Conservation (phyloP, 2,113 vertebrate genomes). For the Ptilonorhynchus violaceus region DNA sequence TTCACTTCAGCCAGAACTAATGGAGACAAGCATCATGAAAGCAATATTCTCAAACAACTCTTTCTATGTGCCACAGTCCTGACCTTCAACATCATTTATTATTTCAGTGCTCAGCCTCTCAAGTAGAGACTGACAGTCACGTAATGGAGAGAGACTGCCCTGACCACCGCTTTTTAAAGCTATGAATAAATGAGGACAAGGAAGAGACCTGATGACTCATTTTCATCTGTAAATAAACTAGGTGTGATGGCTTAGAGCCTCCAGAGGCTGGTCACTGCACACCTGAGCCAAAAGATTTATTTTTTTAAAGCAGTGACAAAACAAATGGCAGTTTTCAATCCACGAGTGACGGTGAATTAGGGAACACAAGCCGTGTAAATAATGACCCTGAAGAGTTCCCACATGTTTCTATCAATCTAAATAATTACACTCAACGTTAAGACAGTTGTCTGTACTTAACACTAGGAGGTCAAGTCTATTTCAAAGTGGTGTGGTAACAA, state of each 20-base stretch:
- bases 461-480: not conserved
- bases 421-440: not conserved
- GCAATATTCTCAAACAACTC: not conserved
- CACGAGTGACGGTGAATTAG: not conserved
- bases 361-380: not conserved
- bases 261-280: not conserved
- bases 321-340: not conserved
- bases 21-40: not conserved
- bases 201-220: not conserved
- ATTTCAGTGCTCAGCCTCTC: not conserved
- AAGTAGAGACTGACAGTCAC: not conserved
- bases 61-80: not conserved
- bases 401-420: not conserved
- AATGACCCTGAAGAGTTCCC: not conserved
- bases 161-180: not conserved
- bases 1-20: not conserved
- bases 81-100: conserved; percentile 30
- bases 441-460: not conserved
- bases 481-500: not conserved
- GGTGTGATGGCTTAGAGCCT: conserved; percentile 1
- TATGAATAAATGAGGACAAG: conserved; percentile 17
- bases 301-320: not conserved
- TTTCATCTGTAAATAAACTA: conserved; percentile 32
- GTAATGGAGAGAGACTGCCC: not conserved
- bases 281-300: not conserved